A percentile compares a stretch with the other conserved stretches of the same genome.
phyloP scores from a whole-genome alignment of 2,113 vertebrate genomes.

The Colius striatus region DNA sequence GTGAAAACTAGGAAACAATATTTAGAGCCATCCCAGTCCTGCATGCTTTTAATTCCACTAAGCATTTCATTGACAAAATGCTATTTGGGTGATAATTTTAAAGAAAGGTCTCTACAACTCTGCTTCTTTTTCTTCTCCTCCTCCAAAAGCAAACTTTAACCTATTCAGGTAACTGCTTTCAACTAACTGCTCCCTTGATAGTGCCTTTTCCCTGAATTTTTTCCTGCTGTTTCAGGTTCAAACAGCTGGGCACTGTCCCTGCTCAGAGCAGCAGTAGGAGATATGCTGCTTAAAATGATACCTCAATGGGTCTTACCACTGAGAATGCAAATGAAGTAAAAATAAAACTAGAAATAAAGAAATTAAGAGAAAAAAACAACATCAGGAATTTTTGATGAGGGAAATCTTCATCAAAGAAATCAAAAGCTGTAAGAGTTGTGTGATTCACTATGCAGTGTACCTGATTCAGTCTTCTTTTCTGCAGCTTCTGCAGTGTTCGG shows the following conservation, averaged over 20 bases:
- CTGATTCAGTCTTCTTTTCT: slow-evolving; percentile 87
- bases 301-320: neutral
- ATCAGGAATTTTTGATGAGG: neutral
- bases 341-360: neutral
- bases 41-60: neutral
- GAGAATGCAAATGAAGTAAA: neutral
- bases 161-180: neutral
- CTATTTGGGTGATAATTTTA: neutral
- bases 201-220: neutral
- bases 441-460: slow-evolving; percentile 64
- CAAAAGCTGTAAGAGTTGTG: neutral
- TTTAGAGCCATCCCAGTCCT: neutral
- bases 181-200: neutral
- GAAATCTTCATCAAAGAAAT: neutral
- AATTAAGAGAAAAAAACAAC: neutral
- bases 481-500: slow-evolving; percentile 90
- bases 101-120: neutral
- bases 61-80: neutral
- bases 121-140: neutral
- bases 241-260: neutral
- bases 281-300: neutral
- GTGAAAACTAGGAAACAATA: neutral
- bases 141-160: neutral
- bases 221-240: neutral
- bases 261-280: neutral